These are phyloP conservation scores for Erebia aethiops DNA, from an alignment of 2,888 invertebrate genomes.

Conservation along the genomic window DNA sequence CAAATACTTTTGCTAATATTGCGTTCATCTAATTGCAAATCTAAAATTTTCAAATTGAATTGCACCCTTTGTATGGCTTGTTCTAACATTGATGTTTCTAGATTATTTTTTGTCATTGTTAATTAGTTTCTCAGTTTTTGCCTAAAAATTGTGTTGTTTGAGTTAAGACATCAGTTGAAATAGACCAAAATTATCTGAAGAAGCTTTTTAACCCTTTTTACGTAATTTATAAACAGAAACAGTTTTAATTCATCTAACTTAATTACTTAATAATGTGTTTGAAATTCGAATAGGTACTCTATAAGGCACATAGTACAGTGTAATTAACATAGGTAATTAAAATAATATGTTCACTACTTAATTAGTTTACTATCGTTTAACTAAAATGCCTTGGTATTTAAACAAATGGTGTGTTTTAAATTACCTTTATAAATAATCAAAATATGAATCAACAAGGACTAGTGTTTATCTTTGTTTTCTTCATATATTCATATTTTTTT, in stretches of 20 bases:
- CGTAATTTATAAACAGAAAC: background rate
- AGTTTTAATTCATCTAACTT: background rate
- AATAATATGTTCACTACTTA: background rate
- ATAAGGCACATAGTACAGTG: background rate
- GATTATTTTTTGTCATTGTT: background rate
- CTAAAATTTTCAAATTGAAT: slow-evolving; percentile 4
- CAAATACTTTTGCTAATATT: background rate
- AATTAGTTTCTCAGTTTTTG: background rate
- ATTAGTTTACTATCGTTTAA: background rate
- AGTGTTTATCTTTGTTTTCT: background rate
- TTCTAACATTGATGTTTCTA: slow-evolving; percentile 3
- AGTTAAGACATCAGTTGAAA: background rate
- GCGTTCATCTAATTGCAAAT: slow-evolving; percentile 1
- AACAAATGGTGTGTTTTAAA: background rate
- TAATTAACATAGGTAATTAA: background rate
- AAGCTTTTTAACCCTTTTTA: background rate
- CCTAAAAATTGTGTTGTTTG: background rate
- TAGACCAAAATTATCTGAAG: background rate
- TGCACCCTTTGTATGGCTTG: slow-evolving; percentile 2
- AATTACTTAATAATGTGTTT: slow-evolving; percentile 12
- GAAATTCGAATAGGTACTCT: background rate
- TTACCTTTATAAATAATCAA: background rate
- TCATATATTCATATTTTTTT: too few relatives aligned
- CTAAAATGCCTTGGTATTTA: background rate
- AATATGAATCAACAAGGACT: background rate